phyloP scores from a whole-genome alignment of 2,113 vertebrate species.

The Pantherophis guttatus region DNA sequence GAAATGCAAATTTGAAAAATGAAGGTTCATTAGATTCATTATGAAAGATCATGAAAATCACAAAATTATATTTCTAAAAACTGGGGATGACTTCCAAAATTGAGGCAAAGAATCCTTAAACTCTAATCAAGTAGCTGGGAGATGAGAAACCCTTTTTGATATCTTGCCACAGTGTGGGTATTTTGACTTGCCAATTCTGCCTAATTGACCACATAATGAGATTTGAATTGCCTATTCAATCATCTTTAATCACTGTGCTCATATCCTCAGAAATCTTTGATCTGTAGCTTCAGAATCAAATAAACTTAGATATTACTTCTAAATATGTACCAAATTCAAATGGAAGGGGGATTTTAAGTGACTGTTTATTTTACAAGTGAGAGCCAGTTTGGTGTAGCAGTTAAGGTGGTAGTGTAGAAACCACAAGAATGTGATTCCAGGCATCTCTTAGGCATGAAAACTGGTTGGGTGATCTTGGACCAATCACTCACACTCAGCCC shows the following conservation, averaged over 20 bases:
- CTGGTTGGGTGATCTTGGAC: not conserved
- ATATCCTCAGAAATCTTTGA: not conserved
- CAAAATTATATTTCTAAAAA: not conserved
- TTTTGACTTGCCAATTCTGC: not conserved
- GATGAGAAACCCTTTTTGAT: not conserved
- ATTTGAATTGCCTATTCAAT: not conserved
- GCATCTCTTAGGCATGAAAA: not conserved
- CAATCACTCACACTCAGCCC: not conserved
- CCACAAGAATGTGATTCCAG: not conserved
- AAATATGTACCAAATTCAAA: not conserved
- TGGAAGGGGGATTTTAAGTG: not conserved
- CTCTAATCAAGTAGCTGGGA: not conserved
- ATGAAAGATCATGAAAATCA: not conserved
- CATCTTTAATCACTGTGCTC: not conserved
- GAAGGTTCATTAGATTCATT: not conserved
- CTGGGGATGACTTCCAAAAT: not conserved
- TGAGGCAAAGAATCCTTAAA: not conserved
- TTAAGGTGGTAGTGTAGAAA: not conserved
- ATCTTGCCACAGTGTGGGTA: not conserved
- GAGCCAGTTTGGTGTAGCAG: not conserved
- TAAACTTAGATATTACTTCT: not conserved
- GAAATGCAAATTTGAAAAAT: not conserved
- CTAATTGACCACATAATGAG: not conserved
- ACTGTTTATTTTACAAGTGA: not conserved
- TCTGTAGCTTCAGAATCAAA: not conserved